Conservation (phyloP, 35 echinoderm and acorn worm species). For the Antedon bifida region DNA sequence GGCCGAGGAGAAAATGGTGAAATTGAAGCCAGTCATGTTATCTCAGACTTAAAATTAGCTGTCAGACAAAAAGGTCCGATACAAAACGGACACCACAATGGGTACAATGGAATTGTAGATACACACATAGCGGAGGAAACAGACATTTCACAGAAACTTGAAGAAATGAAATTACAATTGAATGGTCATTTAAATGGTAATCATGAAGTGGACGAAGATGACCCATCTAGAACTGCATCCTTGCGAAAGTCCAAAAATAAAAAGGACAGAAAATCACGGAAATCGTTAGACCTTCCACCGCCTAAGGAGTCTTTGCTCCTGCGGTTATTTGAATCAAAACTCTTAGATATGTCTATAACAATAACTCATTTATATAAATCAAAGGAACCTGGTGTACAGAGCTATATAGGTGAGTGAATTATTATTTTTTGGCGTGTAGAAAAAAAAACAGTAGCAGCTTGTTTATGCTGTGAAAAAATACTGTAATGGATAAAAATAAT, state of each 20-base stretch:
- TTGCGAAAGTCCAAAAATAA: not conserved
- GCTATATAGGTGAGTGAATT: conserved; percentile 80
- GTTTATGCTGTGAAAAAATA: too few relatives aligned
- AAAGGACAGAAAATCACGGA: not conserved
- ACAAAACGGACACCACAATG: not conserved
- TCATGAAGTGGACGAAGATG: not conserved
- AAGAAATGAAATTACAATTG: not conserved
- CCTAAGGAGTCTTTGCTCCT: conserved; percentile 83
- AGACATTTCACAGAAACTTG: not conserved
- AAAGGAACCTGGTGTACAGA: conserved; percentile 91
- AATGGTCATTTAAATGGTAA: not conserved
- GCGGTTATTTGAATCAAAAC: conserved; percentile 95
- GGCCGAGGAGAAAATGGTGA: not conserved
- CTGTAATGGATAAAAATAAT: too few relatives aligned
- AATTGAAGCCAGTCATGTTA: not conserved
- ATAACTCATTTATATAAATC: conserved; percentile 97
- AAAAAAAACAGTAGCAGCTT: not conserved
- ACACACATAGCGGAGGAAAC: not conserved
- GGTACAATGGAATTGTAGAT: not conserved
- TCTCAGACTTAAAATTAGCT: not conserved
- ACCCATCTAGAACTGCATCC: not conserved
- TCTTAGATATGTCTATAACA: conserved; percentile 88
- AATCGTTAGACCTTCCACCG: conserved; percentile 33
- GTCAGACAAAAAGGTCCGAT: not conserved
- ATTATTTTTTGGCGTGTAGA: not conserved